phyloP scores from a whole-genome alignment of 2,888 invertebrate genomes.

The Leptinotarsa peninsularis region DNA sequence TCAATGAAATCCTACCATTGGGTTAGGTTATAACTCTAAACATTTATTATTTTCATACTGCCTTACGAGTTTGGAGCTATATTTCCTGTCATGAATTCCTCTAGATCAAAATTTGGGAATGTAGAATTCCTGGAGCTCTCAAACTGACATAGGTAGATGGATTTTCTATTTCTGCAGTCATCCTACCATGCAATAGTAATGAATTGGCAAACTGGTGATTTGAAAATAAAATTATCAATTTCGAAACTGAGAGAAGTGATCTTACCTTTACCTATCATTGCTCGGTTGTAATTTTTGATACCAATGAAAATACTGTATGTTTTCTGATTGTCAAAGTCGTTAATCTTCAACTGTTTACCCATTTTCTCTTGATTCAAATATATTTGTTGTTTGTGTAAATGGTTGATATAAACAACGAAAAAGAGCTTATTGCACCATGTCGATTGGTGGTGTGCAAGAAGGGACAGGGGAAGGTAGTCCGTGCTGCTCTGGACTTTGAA shows the following conservation, averaged over 20 bases:
- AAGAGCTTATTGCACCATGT: no score
- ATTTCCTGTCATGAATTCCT: neutral
- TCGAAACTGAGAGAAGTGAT: no score
- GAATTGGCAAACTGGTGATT: neutral
- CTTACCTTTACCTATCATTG: neutral
- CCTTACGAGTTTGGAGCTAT: neutral
- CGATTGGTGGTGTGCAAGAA: no score
- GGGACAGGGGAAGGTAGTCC: no score
- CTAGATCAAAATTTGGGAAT: neutral
- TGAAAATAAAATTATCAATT: neutral
- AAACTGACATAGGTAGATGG: neutral
- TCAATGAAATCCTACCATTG: constrained; percentile 18
- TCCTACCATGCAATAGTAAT: neutral
- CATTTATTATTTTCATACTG: neutral
- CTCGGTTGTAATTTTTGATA: constrained; percentile 1
- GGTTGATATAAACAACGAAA: no score
- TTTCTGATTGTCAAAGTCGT: constrained; percentile 1
- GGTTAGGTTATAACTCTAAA: neutral
- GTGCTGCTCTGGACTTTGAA: no score
- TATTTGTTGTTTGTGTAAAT: no score
- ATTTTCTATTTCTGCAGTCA: neutral
- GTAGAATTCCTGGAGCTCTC: neutral
- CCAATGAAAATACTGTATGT: neutral
- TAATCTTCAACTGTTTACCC: neutral
- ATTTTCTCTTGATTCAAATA: neutral